phyloP scores from a whole-genome alignment of 2,888 invertebrate genomes.

The Baccha elongata region DNA sequence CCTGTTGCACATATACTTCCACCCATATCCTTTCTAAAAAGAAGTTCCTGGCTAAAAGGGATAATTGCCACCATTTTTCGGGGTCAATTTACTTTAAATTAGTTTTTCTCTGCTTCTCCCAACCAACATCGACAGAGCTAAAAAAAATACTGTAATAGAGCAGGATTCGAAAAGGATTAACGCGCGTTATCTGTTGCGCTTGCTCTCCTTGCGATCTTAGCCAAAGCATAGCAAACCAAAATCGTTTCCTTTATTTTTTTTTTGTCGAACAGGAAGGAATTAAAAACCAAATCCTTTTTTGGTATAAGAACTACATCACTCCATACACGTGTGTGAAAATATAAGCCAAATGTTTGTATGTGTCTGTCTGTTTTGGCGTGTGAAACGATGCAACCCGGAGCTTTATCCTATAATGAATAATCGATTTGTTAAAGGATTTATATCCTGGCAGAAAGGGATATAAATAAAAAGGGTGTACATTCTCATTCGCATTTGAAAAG shows the following conservation, averaged over 20 bases:
- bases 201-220: constrained; percentile 30
- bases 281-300: constrained; percentile 69
- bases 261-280: constrained; percentile 41
- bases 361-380: constrained; percentile 54
- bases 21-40: constrained; percentile 13
- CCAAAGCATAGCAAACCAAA: constrained; percentile 13
- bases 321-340: constrained; percentile 24
- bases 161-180: constrained; percentile 54
- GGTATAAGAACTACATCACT: constrained; percentile 49
- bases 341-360: constrained; percentile 44
- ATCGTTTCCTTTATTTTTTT: constrained; percentile 1
- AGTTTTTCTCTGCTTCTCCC: constrained; percentile 69
- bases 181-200: constrained; percentile 71
- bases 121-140: constrained; percentile 1
- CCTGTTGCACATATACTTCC: constrained; percentile 46
- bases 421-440: constrained; percentile 74
- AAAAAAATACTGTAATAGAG: constrained; percentile 12
- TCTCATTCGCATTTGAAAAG: constrained; percentile 50
- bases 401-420: constrained; percentile 73
- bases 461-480: constrained; percentile 40
- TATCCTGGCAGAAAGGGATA: constrained; percentile 45
- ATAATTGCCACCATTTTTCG: constrained; percentile 71
- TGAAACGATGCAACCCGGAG: constrained; percentile 72
- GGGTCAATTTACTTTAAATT: constrained; percentile 79
- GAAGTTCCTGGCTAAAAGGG: constrained; percentile 42